phyloP scores from a whole-genome alignment of 2,888 invertebrate genomes.

The Trachelus stipa region DNA sequence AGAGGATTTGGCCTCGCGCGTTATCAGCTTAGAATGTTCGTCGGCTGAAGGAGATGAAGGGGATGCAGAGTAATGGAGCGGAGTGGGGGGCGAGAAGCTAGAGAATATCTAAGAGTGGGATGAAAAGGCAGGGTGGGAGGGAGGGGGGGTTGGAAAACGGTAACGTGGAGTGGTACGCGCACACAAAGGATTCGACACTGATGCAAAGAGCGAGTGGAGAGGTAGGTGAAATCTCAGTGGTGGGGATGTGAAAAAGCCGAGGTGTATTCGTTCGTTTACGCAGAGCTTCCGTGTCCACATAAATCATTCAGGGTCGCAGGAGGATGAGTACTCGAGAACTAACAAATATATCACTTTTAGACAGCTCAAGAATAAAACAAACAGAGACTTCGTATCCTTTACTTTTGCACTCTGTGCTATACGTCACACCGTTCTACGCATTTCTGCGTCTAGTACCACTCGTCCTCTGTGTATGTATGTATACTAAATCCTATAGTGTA shows the following conservation, averaged over 20 bases:
- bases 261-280: conserved; percentile 25
- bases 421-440: not conserved
- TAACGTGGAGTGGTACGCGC: not conserved
- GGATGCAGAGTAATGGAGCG: not conserved
- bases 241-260: conserved; percentile 21
- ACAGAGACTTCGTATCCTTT: conserved; percentile 18
- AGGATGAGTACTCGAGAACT: conserved; percentile 23
- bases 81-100: not conserved
- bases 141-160: not conserved
- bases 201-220: not conserved
- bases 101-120: not conserved
- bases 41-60: conserved; percentile 2
- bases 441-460: not conserved
- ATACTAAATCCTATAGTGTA: not conserved
- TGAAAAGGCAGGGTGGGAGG: not conserved
- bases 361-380: conserved; percentile 42
- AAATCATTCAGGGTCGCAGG: conserved; percentile 34
- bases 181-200: not conserved
- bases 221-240: conserved; percentile 9
- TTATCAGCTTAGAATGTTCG: conserved; percentile 38
- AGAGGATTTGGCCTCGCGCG: conserved; percentile 38
- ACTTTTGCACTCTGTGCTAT: not conserved
- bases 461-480: not conserved
- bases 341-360: conserved; percentile 39
- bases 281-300: conserved; percentile 26